These are phyloP conservation scores for Dione vanillae DNA, from an alignment of 2,888 invertebrate genomes.

Conservation along the genomic window DNA sequence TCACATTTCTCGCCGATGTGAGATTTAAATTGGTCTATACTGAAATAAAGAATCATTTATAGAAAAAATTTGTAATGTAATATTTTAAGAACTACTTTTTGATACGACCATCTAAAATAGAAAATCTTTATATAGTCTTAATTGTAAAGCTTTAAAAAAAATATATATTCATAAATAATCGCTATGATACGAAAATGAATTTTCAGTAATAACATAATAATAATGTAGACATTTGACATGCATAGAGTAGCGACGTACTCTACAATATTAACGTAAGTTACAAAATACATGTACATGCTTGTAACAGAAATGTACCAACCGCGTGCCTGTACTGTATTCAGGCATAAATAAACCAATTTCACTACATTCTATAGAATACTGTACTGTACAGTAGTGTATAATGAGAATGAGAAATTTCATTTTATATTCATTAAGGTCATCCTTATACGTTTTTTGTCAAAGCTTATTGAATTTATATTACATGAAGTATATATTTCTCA, in stretches of 20 bases:
- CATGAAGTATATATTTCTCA: background rate
- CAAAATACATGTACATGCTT: background rate
- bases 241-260: background rate
- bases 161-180: too few relatives aligned
- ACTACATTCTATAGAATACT: background rate
- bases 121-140: too few relatives aligned
- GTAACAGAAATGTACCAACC: background rate
- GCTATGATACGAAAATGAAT: too few relatives aligned
- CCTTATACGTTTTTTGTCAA: background rate
- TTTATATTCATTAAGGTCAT: background rate
- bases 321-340: background rate
- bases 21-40: too few relatives aligned
- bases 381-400: too few relatives aligned
- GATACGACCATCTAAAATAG: too few relatives aligned
- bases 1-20: too few relatives aligned
- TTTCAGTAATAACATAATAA: background rate
- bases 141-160: too few relatives aligned
- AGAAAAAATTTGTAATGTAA: too few relatives aligned
- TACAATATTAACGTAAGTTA: background rate
- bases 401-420: constrained; percentile 2
- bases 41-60: too few relatives aligned
- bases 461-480: background rate
- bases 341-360: background rate
- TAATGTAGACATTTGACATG: too few relatives aligned
- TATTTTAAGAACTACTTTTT: too few relatives aligned